These are phyloP conservation scores for Lagodon rhomboides DNA, from an alignment of 2,797 vertebrate genomes.

Conservation along the genomic window DNA sequence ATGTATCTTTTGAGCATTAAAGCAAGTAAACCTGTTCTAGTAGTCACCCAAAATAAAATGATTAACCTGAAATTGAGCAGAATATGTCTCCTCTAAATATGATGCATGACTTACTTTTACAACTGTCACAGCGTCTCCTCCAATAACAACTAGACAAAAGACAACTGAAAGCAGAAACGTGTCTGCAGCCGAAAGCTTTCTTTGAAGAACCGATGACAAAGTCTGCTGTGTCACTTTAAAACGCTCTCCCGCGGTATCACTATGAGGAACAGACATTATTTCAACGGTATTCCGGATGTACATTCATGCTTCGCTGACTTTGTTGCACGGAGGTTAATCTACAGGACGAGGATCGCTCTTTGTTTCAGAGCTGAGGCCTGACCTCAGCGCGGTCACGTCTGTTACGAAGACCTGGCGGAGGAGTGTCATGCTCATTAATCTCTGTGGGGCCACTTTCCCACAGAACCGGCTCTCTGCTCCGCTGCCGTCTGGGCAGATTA, in stretches of 20 bases:
- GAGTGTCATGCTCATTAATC: conserved; percentile 70
- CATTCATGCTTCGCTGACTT: background rate
- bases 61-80: too few species aligned
- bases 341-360: conserved; percentile 24
- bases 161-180: background rate
- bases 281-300: background rate
- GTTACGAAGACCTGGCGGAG: conserved; percentile 55
- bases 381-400: conserved; percentile 62
- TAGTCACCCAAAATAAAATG: too few species aligned
- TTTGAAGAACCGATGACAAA: background rate
- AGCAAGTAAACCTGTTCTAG: too few species aligned
- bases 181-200: background rate
- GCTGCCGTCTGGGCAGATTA: conserved; percentile 61
- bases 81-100: background rate
- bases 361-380: conserved; percentile 43
- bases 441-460: conserved; percentile 74
- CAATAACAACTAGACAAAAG: background rate
- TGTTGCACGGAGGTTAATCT: conserved; percentile 5
- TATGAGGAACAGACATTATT: background rate
- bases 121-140: background rate
- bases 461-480: conserved; percentile 57
- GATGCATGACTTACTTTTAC: conserved; percentile 15
- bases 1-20: too few species aligned
- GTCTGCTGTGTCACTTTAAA: background rate
- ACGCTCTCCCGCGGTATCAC: background rate